Base-by-base conservation (phyloP, 1,140 invertebrate genomes). In the Nebria ingens region DNA sequence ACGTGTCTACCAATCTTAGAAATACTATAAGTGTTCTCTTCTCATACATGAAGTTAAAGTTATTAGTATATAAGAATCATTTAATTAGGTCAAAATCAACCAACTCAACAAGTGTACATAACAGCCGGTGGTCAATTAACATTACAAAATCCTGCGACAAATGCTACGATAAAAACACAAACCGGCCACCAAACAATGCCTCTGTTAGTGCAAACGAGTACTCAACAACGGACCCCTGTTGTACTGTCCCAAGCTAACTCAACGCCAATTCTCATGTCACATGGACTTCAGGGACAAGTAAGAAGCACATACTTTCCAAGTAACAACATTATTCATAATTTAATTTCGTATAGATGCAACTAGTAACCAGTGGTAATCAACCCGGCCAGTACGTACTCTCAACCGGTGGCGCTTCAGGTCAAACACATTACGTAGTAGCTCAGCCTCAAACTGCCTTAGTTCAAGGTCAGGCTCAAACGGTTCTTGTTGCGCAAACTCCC, bases 381-480 rank as follows among this genome's bases (percentile, higher is more conserved):
- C 60, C 64, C 1, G 67, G 68, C 1, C 78, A 80, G 38, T 79
- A 79, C 19, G 76, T 80, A 0, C 69, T 80, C 12, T 77, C 78
- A 15, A 63, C 67, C 19, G 75, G 75, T 20, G 71, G 73, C 17
- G 68, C 73, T 0, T 73, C 74, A 19, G 76, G 76, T 25, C 72
- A 74, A 29, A 54, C 38, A 54, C 68, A 72, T 45, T 83, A 83
- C 58, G 73, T 86, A 20, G 71, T 86, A 1, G 40, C 40, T 4
- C 79, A 83, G 42, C 76, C 79, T 0, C 79, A 81, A 56, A 80
- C 78, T 0, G 76, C 78, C 0, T 59, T 81, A 2, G 76, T 81
- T 0, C 76, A 80, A 54, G 80, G 79, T 1, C 80, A 82, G 64
- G 74, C 76, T 2, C 80, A 82, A 62, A 82, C 79, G 0, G 79